A percentile compares a stretch with the other conserved stretches of the same genome.
Evolutionary conservation across 2,888 invertebrate species (phyloP).

Genomic region (Oscheius sp.): DNA sequence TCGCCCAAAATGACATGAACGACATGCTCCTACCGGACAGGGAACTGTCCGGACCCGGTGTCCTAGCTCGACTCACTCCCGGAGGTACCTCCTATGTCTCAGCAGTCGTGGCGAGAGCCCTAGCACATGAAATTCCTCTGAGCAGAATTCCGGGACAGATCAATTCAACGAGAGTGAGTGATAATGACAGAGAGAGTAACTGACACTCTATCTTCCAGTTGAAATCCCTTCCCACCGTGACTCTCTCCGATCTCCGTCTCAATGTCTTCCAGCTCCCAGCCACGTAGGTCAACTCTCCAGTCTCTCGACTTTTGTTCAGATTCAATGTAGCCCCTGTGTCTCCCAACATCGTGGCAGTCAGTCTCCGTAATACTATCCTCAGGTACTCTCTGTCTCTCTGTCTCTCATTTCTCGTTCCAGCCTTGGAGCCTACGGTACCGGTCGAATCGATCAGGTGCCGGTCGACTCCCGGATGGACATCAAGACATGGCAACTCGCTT

Average conservation of each 20-base stretch:
- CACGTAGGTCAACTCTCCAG: not conserved
- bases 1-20: slow-evolving; percentile 12
- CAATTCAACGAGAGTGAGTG: slow-evolving; percentile 17
- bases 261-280: slow-evolving; percentile 28
- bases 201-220: slow-evolving; percentile 14
- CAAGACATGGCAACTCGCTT: slow-evolving; percentile 7
- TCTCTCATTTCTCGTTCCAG: slow-evolving; percentile 28
- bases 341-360: slow-evolving; percentile 24
- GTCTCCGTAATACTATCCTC: slow-evolving; percentile 16
- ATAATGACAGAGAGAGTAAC: not conserved
- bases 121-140: slow-evolving; percentile 50
- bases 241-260: slow-evolving; percentile 19
- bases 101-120: slow-evolving; percentile 56
- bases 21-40: slow-evolving; percentile 3
- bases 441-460: slow-evolving; percentile 11
- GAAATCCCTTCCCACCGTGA: slow-evolving; percentile 23
- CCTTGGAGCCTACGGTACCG: slow-evolving; percentile 26
- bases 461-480: slow-evolving; percentile 30
- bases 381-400: slow-evolving; percentile 1
- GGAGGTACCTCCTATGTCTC: slow-evolving; percentile 65
- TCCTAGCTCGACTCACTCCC: slow-evolving; percentile 61
- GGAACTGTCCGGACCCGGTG: slow-evolving; percentile 59
- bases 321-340: slow-evolving; percentile 27
- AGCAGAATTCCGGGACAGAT: slow-evolving; percentile 7
- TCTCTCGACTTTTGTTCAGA: not conserved